These are phyloP conservation scores for Suillia variegata DNA, from an alignment of 2,888 invertebrate species.

Conservation along the genomic window DNA sequence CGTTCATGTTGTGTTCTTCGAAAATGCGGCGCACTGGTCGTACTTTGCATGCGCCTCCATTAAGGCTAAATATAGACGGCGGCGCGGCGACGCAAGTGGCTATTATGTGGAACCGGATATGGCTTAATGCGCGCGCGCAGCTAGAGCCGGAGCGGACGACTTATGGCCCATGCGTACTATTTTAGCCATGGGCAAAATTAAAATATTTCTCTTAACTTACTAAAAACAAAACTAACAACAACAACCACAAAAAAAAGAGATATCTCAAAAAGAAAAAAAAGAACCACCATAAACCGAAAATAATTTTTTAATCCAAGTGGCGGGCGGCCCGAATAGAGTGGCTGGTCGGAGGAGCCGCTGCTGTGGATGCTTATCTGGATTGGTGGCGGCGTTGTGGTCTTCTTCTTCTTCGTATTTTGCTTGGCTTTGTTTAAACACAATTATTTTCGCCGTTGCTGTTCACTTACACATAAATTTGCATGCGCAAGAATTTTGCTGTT, in stretches of 20 bases:
- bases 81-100: slow-evolving; percentile 23
- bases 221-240: slow-evolving; percentile 8
- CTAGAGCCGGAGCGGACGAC: slow-evolving; percentile 4
- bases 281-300: slow-evolving; percentile 18
- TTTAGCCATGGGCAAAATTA: background rate
- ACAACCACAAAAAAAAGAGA: slow-evolving; percentile 2
- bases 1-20: background rate
- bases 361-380: too few species aligned
- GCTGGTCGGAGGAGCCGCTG: background rate
- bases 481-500: slow-evolving; percentile 54
- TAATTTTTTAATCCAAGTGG: slow-evolving; percentile 1
- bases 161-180: background rate
- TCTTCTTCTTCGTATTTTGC: background rate
- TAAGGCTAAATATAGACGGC: slow-evolving; percentile 50
- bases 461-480: slow-evolving; percentile 55
- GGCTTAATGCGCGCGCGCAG: slow-evolving; percentile 49
- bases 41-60: slow-evolving; percentile 40
- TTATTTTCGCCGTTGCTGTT: slow-evolving; percentile 45
- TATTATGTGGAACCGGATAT: slow-evolving; percentile 53
- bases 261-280: background rate
- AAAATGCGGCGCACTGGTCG: background rate
- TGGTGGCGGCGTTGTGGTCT: background rate
- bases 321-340: too few species aligned
- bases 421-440: slow-evolving; percentile 48
- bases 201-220: background rate